Percentiles rank a stretch among this genome's conserved stretches.
phyloP scores from a whole-genome alignment of 2,797 vertebrate genomes.

The Momotus momota region DNA sequence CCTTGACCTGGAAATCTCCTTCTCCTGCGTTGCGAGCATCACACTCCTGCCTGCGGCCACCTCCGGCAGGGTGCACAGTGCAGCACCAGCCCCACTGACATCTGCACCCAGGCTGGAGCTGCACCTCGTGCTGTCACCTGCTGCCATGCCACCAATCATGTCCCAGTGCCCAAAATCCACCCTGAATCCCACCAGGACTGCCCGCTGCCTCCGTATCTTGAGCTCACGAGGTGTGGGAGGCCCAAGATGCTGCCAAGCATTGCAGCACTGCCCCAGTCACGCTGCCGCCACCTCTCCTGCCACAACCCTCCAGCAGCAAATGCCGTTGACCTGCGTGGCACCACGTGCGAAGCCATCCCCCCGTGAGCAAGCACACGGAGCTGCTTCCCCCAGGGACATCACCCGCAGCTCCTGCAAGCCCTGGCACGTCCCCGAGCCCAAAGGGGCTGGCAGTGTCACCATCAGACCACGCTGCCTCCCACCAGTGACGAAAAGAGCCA shows the following conservation, averaged over 20 bases:
- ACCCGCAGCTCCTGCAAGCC: background rate
- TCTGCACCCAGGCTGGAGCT: background rate
- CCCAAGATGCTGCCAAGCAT: background rate
- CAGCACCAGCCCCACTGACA: background rate
- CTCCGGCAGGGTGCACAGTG: background rate
- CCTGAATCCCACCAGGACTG: background rate
- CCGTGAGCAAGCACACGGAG: rapidly evolving
- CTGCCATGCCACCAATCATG: rapidly evolving
- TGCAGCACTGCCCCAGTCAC: rapidly evolving
- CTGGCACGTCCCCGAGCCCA: background rate
- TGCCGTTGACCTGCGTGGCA: rapidly evolving
- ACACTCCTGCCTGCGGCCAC: background rate
- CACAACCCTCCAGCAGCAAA: background rate
- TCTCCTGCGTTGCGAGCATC: background rate
- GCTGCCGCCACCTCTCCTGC: background rate
- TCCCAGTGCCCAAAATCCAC: background rate
- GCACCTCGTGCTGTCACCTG: rapidly evolving
- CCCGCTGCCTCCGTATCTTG: rapidly evolving
- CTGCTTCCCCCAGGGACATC: background rate
- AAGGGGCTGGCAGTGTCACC: background rate
- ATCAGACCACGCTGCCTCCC: background rate
- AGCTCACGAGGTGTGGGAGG: rapidly evolving
- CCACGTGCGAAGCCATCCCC: rapidly evolving
- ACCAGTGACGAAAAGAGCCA: background rate
- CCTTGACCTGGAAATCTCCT: constrained; percentile 69